These are phyloP conservation scores for Holotrichia oblita DNA, from an alignment of 1,140 invertebrate genomes.

Conservation along the genomic window DNA sequence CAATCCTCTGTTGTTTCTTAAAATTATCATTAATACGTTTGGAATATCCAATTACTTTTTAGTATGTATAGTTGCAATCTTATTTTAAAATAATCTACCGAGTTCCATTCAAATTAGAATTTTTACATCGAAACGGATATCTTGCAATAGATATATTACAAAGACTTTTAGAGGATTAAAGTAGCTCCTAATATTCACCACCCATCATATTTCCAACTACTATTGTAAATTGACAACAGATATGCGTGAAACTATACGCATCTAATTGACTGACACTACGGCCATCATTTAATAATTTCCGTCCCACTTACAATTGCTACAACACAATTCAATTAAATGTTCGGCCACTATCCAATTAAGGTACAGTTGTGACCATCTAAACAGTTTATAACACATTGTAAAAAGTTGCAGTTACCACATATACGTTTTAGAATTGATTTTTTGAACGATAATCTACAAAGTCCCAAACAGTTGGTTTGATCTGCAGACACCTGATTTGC, in stretches of 20 bases:
- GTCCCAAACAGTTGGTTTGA: too few species aligned
- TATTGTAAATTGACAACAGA: constrained; percentile 60
- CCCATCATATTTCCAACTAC: neutral
- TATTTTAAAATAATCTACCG: too few species aligned
- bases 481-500: too few species aligned
- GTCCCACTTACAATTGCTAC: constrained; percentile 56
- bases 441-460: too few species aligned
- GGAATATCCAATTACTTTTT: too few species aligned
- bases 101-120: too few species aligned
- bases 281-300: constrained; percentile 45
- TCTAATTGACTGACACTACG: constrained; percentile 61
- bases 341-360: constrained; percentile 46
- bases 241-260: constrained; percentile 58
- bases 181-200: neutral
- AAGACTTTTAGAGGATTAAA: too few species aligned
- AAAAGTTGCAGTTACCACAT: neutral
- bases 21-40: too few species aligned
- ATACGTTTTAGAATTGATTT: too few species aligned
- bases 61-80: too few species aligned
- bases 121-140: too few species aligned
- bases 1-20: neutral
- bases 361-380: constrained; percentile 11
- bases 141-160: too few species aligned
- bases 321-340: constrained; percentile 56
- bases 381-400: constrained; percentile 20